phyloP scores from a whole-genome alignment of 2,797 vertebrate species.

The Acanthurus tractus region DNA sequence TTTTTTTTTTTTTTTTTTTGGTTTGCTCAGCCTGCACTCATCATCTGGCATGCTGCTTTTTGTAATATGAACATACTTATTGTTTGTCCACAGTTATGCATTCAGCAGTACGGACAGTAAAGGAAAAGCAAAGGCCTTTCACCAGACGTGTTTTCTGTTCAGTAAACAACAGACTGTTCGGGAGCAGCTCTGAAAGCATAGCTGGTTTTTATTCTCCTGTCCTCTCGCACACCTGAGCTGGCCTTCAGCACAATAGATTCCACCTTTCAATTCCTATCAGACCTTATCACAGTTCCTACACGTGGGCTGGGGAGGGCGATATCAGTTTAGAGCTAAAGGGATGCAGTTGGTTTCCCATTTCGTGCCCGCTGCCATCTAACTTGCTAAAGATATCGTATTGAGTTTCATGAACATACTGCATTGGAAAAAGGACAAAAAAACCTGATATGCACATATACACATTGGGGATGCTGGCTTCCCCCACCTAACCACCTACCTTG shows the following conservation, averaged over 20 bases:
- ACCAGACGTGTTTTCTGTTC: constrained; percentile 11
- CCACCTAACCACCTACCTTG: constrained; percentile 53
- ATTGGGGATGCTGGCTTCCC: constrained; percentile 27
- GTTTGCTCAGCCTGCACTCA: constrained; percentile 35
- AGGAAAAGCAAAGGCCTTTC: constrained; percentile 27
- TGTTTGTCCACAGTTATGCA: constrained; percentile 32
- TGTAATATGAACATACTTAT: constrained; percentile 25
- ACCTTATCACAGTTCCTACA: constrained; percentile 26
- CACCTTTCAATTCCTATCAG: constrained; percentile 64
- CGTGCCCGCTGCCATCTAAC: constrained; percentile 36
- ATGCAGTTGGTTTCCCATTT: constrained; percentile 58
- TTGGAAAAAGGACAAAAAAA: constrained; percentile 44
- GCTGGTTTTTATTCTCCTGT: constrained; percentile 25
- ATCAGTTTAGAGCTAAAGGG: constrained; percentile 44
- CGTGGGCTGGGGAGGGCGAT: constrained; percentile 26
- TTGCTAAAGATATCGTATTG: constrained; percentile 55
- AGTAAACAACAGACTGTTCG: constrained; percentile 8
- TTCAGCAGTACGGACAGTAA: constrained; percentile 1
- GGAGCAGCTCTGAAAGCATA: neutral
- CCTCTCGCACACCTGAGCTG: constrained; percentile 54
- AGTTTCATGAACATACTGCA: constrained; percentile 69
- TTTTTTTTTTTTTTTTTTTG: constrained; percentile 31
- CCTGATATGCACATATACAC: constrained; percentile 41
- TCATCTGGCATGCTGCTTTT: constrained; percentile 21
- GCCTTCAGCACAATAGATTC: constrained; percentile 59